These are phyloP conservation scores for Pseudolaguvia tuberculata DNA, from an alignment of 2,113 vertebrate species.

Conservation along the genomic window DNA sequence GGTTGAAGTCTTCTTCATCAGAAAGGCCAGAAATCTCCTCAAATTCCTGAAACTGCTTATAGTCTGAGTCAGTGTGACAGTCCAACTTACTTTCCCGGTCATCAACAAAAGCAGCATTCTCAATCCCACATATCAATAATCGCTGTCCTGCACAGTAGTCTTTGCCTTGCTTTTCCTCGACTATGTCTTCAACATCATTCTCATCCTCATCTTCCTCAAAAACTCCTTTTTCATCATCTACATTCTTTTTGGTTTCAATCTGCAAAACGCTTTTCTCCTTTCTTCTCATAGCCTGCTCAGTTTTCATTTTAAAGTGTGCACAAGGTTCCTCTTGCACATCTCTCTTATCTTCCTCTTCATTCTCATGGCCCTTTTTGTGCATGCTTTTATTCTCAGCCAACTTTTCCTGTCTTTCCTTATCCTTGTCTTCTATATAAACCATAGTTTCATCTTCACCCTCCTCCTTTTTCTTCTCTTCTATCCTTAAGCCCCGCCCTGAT, in stretches of 20 bases:
- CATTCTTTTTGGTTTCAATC: conserved; percentile 5
- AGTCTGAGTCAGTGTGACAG: conserved; percentile 26
- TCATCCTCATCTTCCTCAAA: conserved; percentile 51
- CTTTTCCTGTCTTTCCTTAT: conserved; percentile 22
- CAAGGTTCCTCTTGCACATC: conserved; percentile 20
- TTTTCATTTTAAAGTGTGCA: conserved; percentile 28
- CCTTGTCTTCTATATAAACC: conserved; percentile 28
- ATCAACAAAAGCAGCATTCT: conserved; percentile 75
- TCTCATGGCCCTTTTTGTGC: conserved; percentile 24
- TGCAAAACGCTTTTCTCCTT: conserved; percentile 34
- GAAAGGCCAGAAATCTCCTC: conserved; percentile 76
- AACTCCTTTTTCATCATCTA: conserved; percentile 37
- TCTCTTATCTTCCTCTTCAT: conserved; percentile 21
- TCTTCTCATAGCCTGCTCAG: conserved; percentile 15
- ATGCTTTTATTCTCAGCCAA: conserved; percentile 12
- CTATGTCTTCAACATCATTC: conserved; percentile 40
- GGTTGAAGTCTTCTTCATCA: conserved; percentile 63
- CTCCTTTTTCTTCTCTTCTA: conserved; percentile 52
- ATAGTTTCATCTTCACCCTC: conserved; percentile 59
- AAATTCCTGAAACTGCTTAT: conserved; percentile 57
- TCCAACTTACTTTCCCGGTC: conserved; percentile 64
- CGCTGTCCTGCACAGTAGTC: conserved; percentile 16
- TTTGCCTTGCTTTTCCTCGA: conserved; percentile 43
- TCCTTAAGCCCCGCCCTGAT: conserved; percentile 23
- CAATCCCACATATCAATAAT: conserved; percentile 65